These are phyloP conservation scores for Notamacropus eugenii DNA, from an alignment of 2,797 vertebrate genomes.

Conservation along the genomic window DNA sequence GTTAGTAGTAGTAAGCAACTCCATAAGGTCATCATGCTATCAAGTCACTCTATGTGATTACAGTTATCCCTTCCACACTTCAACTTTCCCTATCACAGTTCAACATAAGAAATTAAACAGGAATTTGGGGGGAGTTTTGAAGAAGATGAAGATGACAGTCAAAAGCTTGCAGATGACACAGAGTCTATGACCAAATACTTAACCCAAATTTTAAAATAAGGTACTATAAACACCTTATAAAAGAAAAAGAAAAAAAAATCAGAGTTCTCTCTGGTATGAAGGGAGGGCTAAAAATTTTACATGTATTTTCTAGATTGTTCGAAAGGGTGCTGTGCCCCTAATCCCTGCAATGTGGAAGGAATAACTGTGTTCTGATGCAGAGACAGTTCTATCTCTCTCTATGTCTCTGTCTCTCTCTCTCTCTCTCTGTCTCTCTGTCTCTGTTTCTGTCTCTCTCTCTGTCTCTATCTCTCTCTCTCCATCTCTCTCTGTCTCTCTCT, in stretches of 20 bases:
- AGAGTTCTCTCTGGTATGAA: not conserved
- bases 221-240: not conserved
- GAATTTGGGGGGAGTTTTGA: not conserved
- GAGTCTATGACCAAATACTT: not conserved
- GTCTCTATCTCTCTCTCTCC: too few species aligned
- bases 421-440: too few species aligned
- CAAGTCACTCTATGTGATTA: not conserved
- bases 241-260: not conserved
- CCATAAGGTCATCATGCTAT: constrained; percentile 9
- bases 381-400: not conserved
- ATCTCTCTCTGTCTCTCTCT: too few species aligned
- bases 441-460: too few species aligned
- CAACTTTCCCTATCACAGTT: not conserved
- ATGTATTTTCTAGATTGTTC: not conserved
- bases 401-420: too few species aligned
- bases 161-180: not conserved
- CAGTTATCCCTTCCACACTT: not conserved
- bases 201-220: not conserved
- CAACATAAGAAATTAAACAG: not conserved
- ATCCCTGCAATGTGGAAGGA: not conserved
- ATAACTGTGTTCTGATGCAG: not conserved
- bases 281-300: not conserved
- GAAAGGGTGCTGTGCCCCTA: not conserved
- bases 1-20: not conserved
- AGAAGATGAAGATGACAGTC: rapidly evolving